A percentile compares a stretch with the other conserved stretches of the same genome.
Evolutionary conservation across 2,888 invertebrate genomes (phyloP).

Genomic region (Pelosia muscerda): DNA sequence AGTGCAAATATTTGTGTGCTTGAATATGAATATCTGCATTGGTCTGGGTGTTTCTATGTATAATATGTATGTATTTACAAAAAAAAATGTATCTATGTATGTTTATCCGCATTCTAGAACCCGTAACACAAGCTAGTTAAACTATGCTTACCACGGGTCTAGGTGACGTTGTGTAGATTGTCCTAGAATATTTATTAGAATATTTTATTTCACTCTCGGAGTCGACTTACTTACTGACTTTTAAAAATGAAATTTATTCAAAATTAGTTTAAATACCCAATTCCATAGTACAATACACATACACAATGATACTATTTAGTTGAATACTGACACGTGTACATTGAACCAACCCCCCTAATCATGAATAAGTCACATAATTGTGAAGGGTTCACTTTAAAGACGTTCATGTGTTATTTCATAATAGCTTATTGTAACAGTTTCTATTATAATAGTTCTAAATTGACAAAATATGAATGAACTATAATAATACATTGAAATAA

Average conservation of each 20-base stretch:
- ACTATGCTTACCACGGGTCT: too few relatives aligned
- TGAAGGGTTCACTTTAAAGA: not conserved
- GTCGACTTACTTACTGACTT: not conserved
- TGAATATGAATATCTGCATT: too few relatives aligned
- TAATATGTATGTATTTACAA: too few relatives aligned
- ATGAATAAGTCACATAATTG: not conserved
- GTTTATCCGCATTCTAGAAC: too few relatives aligned
- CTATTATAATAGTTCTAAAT: not conserved
- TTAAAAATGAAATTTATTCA: not conserved
- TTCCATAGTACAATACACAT: not conserved
- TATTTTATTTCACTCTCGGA: too few relatives aligned
- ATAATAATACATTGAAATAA: too few relatives aligned
- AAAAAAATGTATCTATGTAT: too few relatives aligned
- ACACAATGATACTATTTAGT: conserved; percentile 6
- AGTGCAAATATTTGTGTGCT: too few relatives aligned
- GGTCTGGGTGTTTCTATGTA: too few relatives aligned
- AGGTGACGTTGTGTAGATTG: too few relatives aligned
- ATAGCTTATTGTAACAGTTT: not conserved
- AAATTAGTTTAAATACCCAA: not conserved
- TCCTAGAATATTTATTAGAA: too few relatives aligned
- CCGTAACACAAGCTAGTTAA: too few relatives aligned
- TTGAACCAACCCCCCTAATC: conserved; percentile 3
- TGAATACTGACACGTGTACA: conserved; percentile 1
- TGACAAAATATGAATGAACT: not conserved
- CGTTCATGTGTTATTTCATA: not conserved